These are phyloP conservation scores for Drosophila hamatofila DNA, from an alignment of 2,888 invertebrate species.

Conservation along the genomic window DNA sequence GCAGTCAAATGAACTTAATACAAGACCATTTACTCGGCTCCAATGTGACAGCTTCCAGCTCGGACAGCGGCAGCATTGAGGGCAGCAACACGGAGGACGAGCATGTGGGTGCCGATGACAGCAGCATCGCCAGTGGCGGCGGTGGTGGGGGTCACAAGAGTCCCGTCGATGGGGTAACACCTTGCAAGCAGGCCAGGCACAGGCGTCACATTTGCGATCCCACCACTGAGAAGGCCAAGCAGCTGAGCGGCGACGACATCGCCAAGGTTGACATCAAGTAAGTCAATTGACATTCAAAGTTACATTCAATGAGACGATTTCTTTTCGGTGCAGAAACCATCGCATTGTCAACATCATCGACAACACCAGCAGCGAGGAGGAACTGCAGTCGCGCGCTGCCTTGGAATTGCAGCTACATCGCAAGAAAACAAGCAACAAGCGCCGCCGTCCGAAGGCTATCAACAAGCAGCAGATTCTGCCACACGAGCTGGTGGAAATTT, in stretches of 20 bases:
- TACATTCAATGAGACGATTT: background rate
- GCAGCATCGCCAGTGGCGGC: slow-evolving; percentile 86
- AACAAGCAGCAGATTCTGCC: slow-evolving; percentile 83
- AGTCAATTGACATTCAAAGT: slow-evolving; percentile 26
- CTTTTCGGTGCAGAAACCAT: slow-evolving; percentile 72
- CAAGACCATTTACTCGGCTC: slow-evolving; percentile 85
- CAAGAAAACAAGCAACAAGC: slow-evolving; percentile 83
- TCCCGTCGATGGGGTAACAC: slow-evolving; percentile 86
- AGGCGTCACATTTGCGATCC: slow-evolving; percentile 84
- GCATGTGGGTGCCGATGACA: slow-evolving; percentile 86
- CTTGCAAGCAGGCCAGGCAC: slow-evolving; percentile 86
- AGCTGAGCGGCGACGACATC: slow-evolving; percentile 72
- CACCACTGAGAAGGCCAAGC: slow-evolving; percentile 77
- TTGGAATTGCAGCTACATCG: slow-evolving; percentile 82
- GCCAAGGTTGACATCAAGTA: slow-evolving; percentile 82
- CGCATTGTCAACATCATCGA: slow-evolving; percentile 84
- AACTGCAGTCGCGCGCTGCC: slow-evolving; percentile 80
- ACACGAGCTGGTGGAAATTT: slow-evolving; percentile 87
- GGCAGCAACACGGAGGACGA: slow-evolving; percentile 93
- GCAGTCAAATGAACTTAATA: slow-evolving; percentile 85
- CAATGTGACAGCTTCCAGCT: slow-evolving; percentile 87
- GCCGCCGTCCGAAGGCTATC: slow-evolving; percentile 81
- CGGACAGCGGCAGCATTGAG: slow-evolving; percentile 93
- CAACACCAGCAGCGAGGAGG: slow-evolving; percentile 84
- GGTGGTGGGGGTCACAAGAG: slow-evolving; percentile 83